Evolutionary conservation across 2,888 invertebrate genomes (phyloP).

Genomic region (Papilio gigon): DNA sequence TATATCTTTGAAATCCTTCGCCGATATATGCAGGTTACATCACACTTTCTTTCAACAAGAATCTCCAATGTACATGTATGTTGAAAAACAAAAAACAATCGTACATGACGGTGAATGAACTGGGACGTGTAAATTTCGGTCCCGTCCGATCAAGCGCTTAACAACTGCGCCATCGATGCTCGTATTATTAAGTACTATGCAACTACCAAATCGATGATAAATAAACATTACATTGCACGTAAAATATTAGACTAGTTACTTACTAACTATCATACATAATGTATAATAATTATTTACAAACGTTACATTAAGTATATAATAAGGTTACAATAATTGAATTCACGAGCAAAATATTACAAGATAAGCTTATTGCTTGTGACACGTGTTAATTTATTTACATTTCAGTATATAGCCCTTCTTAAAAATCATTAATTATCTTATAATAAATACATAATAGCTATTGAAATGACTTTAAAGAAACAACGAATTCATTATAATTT

Average conservation of each 20-base stretch:
- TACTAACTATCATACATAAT: not conserved
- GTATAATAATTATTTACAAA: conserved; percentile 4
- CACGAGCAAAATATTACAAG: conserved; percentile 24
- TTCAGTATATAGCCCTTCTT: not conserved
- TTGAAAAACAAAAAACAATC: too few species aligned
- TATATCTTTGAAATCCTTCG: too few species aligned
- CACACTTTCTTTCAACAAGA: too few species aligned
- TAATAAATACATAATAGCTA: not conserved
- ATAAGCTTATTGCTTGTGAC: conserved; percentile 74
- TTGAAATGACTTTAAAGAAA: conserved; percentile 1
- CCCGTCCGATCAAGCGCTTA: too few species aligned
- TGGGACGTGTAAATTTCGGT: too few species aligned
- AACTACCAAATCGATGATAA: not conserved
- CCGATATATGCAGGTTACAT: too few species aligned
- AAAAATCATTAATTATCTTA: not conserved
- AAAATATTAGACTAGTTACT: conserved; percentile 23
- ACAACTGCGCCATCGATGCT: too few species aligned
- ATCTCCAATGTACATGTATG: too few species aligned
- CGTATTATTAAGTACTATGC: conserved; percentile 1
- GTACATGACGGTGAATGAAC: too few species aligned
- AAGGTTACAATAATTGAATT: not conserved
- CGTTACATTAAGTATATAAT: not conserved
- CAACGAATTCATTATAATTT: too few species aligned
- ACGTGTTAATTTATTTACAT: conserved; percentile 57
- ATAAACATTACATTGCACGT: conserved; percentile 30